Conservation (phyloP, 2,797 vertebrate genomes). For the Darevskia nairensis region DNA sequence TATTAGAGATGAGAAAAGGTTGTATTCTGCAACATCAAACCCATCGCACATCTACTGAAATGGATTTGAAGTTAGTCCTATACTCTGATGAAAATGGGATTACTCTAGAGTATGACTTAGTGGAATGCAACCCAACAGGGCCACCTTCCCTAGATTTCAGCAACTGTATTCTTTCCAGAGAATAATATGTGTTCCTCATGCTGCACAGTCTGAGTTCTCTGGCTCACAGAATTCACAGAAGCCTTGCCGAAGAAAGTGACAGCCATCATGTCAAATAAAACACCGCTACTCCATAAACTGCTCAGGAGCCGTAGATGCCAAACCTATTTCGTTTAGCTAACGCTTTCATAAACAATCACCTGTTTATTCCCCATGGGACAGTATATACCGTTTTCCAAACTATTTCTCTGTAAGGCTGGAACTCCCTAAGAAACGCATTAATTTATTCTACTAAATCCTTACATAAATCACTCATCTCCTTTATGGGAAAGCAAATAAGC, state of each 20-base stretch:
- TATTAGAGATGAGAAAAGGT: not conserved
- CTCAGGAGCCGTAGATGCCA: not conserved
- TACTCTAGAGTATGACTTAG: too few relatives aligned
- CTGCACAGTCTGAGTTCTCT: not conserved
- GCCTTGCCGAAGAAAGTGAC: not conserved
- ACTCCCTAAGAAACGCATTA: not conserved
- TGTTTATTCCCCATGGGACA: not conserved
- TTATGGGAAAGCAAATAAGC: constrained; percentile 46
- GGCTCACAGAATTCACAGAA: not conserved
- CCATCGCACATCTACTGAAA: too few relatives aligned
- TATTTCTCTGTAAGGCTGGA: not conserved
- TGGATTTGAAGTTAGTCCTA: too few relatives aligned
- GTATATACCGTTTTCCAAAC: not conserved
- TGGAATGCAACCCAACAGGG: too few relatives aligned
- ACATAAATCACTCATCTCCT: not conserved
- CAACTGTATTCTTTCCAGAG: not conserved
- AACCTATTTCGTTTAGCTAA: not conserved
- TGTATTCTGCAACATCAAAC: not conserved
- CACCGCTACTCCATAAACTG: not conserved
- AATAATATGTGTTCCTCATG: not conserved
- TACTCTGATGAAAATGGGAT: too few relatives aligned
- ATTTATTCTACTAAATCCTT: not conserved
- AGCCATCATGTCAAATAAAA: not conserved
- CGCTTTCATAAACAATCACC: not conserved
- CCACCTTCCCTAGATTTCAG: not conserved